Evolutionary conservation across 2,888 invertebrate genomes (phyloP), one percentile per base, ranked within the genome.

Genomic region (Lycia hirtaria): DNA sequence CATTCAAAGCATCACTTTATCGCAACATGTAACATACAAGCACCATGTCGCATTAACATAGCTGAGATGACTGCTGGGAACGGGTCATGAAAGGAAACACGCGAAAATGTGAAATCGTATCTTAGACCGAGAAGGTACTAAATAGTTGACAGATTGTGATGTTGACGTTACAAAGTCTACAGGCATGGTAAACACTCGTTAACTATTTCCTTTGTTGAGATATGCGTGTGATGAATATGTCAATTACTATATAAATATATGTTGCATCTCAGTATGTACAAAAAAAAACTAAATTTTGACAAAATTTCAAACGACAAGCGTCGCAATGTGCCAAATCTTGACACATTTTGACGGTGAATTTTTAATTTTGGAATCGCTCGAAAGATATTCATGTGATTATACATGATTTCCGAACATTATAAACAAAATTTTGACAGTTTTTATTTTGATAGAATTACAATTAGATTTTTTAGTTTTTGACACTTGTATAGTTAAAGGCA

Each of bases 141-240:
- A 44, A 56, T 56, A 50, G 50, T 50, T 56, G 19, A 35, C 41
- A 33, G 15, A 38, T 32, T 24, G 15, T 40, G 4, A n/a, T 6
- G 30, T 45, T 22, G 19, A 33, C 33, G 30, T 15, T 20, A 24
- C 6, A 7, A 33, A 24, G 47, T 45, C 37, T 14, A 15, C 37
- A 30, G 19, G 55, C 20, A 62, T 62, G 64, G 75, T 69, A 81
- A 81, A 83, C 78, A 81, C 84, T 83, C 81, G 80, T 84, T 83
- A 87, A 86, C 85, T 81, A 87, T 56, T 86, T 84, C 85, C 85
- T 83, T 84, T 85, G 83, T 83, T 75, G 69, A 72, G 61, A 72
- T 69, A 71, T 73, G 77, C 67, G 64, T 67, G 73, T 77, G 84
- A 80, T 73, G 76, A 78, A 75, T 72, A 64, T 78, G 76, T 75